Evolutionary conservation across 2,113 vertebrate species (phyloP).

Genomic region (Rhinolophus ferrumequinum): DNA sequence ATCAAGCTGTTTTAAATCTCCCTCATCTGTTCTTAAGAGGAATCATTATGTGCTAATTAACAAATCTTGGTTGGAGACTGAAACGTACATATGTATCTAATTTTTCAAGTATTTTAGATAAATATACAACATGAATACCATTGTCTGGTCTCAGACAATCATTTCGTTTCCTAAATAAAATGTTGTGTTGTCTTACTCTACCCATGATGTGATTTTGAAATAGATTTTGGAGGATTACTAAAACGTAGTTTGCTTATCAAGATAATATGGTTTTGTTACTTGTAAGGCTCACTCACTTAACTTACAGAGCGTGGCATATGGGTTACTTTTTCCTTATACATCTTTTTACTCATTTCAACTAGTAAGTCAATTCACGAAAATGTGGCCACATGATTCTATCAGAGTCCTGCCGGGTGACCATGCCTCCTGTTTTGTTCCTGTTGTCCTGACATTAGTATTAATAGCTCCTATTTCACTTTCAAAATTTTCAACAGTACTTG

Average conservation of each 20-base stretch:
- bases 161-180: slow-evolving; percentile 25
- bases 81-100: not conserved
- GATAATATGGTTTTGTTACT: not conserved
- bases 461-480: not conserved
- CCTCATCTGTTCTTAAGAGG: not conserved
- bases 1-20: not conserved
- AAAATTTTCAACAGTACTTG: not conserved
- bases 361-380: not conserved
- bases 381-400: not conserved
- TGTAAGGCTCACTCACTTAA: not conserved
- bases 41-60: not conserved
- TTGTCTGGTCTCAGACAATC: not conserved
- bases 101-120: slow-evolving; percentile 59
- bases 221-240: not conserved
- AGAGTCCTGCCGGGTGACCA: not conserved
- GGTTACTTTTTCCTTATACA: too few relatives aligned
- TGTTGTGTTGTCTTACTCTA: not conserved
- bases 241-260: not conserved
- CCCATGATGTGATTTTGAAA: not conserved
- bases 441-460: not conserved
- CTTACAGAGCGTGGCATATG: not conserved
- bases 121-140: not conserved
- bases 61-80: not conserved
- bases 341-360: not conserved
- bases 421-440: not conserved